Base-by-base conservation (phyloP, 2,113 vertebrate species). In the Stegostoma tigrinum region DNA sequence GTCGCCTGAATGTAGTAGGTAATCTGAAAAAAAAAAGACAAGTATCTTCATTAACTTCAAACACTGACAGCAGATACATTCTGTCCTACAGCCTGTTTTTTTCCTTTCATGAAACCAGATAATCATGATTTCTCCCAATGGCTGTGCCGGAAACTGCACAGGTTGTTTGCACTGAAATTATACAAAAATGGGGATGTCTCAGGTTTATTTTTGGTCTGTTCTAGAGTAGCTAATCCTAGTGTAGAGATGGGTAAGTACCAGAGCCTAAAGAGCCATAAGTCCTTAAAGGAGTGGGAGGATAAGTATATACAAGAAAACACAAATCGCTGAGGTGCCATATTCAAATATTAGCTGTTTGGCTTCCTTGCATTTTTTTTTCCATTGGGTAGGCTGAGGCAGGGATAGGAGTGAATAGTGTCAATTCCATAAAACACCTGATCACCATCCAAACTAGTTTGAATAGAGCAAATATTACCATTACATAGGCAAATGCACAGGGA, bases 1-100 rank as follows among this genome's bases (percentile, higher is more conserved):
- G 98, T 98, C 2, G 98, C 98, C 97, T 99, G 99, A 97, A 99
- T 99, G 97, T 99, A 99, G 97, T 99, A 99, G 93, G 99, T 98
- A 95, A 99, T 98, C 99, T 99, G 97, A 30, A 14, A 95, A 24
- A 95, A 24, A 72, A 64, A 93, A 67, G 21, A 66, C n/a, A 67
- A 93, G 61, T 93, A 23, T 19, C 64, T 66, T 19, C n/a, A n/a
- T 93, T 93, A 93, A 5, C 34, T 2, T 7, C 61, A 66, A 38
- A 19, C 38, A 45, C 38, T 45, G 80, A 83, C 17, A 83, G 61
- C 61, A 66, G n/a, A 66, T 38, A 38, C 17, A 67, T 61, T 93
- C 17, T 64, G n/a, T 66, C 17, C 61, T 66, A 93, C 19, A 64
- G 21, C 17, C 61, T 67, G 5, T 8, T 14, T 23, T 34, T 91